Conservation (phyloP, 30 jellyfish, hydroid and myxozoan genomes). For the Phacellophora camtschatica region DNA sequence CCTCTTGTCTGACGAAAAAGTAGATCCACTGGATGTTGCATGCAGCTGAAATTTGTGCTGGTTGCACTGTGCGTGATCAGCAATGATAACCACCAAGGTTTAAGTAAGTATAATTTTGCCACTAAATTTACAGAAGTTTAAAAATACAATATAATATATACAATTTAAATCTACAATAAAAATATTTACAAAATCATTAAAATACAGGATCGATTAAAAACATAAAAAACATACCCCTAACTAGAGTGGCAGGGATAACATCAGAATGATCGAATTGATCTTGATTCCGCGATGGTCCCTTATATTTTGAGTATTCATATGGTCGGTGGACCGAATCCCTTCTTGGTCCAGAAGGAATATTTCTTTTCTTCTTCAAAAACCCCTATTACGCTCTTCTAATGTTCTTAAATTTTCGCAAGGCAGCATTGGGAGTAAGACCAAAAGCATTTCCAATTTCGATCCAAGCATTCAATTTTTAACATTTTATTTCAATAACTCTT, state of each 20-base stretch:
- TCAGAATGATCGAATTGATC: too few species aligned
- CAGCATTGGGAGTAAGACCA: slow-evolving; percentile 33
- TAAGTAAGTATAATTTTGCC: too few species aligned
- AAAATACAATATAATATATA: too few species aligned
- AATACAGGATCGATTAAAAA: too few species aligned
- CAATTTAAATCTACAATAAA: too few species aligned
- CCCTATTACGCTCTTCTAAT: slow-evolving; percentile 53
- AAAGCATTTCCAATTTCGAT: neutral
- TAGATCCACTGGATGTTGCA: too few species aligned
- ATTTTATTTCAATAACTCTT: neutral
- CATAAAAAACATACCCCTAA: too few species aligned
- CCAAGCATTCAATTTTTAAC: slow-evolving; percentile 10
- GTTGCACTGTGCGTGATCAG: slow-evolving; percentile 38
- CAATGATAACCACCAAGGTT: slow-evolving; percentile 31
- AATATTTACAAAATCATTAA: too few species aligned
- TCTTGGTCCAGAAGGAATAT: slow-evolving; percentile 68
- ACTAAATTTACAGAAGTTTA: too few species aligned
- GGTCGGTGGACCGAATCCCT: slow-evolving; percentile 5
- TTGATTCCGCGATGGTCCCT: too few species aligned
- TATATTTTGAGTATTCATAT: neutral
- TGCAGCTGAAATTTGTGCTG: neutral
- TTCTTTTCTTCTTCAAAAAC: slow-evolving; percentile 16
- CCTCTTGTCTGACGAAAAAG: too few species aligned
- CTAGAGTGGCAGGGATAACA: too few species aligned
- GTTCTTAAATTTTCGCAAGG: slow-evolving; percentile 39